phyloP scores from a whole-genome alignment of 2,888 invertebrate genomes.

The Flexamia atlantica region DNA sequence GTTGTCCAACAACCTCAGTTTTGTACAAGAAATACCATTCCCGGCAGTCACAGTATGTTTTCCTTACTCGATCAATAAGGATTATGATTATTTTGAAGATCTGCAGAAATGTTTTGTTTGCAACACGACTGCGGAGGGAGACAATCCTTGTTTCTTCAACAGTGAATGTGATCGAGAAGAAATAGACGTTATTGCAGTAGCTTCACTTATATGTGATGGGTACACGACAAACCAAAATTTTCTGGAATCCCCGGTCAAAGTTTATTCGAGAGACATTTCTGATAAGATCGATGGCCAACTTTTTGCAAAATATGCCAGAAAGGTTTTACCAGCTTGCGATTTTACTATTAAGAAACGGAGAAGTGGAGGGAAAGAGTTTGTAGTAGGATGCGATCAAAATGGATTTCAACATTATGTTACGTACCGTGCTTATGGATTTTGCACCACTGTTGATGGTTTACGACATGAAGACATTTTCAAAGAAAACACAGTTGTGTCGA shows the following conservation, averaged over 20 bases:
- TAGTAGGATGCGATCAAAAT: background rate
- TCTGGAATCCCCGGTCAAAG: background rate
- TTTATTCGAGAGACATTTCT: background rate
- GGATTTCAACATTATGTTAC: background rate
- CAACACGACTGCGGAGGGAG: background rate
- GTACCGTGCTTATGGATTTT: background rate
- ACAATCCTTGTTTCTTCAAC: background rate
- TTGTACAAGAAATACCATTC: conserved; percentile 5
- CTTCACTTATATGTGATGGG: background rate
- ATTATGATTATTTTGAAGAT: background rate
- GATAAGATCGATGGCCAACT: background rate
- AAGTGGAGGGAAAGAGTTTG: background rate
- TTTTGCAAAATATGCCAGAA: background rate
- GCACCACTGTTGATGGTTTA: conserved; percentile 9
- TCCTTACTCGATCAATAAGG: background rate
- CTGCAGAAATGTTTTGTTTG: background rate
- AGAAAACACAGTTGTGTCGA: background rate
- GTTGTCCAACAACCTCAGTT: conserved; percentile 13
- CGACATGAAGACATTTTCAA: conserved; percentile 22
- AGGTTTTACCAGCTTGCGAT: conserved; percentile 2
- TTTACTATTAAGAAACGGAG: background rate
- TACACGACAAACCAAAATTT: too few species aligned
- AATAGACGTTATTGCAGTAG: background rate
- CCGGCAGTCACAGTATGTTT: conserved; percentile 1
- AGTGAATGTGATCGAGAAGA: background rate